Conservation (phyloP, 1,140 invertebrate genomes). For the Amyelois transitella region DNA sequence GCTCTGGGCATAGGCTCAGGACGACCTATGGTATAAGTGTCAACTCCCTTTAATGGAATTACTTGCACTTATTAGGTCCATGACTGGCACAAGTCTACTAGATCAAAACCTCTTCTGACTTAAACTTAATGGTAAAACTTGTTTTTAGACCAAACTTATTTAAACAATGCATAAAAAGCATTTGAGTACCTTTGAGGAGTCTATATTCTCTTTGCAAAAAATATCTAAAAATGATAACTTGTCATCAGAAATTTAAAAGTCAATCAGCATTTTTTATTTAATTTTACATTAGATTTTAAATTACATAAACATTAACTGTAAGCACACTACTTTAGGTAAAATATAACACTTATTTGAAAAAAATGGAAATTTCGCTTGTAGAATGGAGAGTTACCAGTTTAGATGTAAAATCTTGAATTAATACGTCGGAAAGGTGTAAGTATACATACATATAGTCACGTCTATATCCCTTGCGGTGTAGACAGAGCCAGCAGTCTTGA, state of each 20-base stretch:
- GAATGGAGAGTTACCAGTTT: neutral
- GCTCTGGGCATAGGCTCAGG: too few species aligned
- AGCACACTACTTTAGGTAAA: slow-evolving; percentile 24
- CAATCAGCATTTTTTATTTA: slow-evolving; percentile 24
- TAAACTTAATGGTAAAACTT: too few species aligned
- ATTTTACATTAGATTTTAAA: slow-evolving; percentile 21
- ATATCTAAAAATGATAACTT: neutral
- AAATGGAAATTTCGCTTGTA: slow-evolving; percentile 22
- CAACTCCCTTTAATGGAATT: too few species aligned
- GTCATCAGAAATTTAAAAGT: slow-evolving; percentile 46
- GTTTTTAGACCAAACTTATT: too few species aligned
- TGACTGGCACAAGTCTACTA: too few species aligned
- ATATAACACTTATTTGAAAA: slow-evolving; percentile 14
- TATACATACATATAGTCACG: neutral
- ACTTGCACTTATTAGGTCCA: too few species aligned
- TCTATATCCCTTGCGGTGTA: too few species aligned
- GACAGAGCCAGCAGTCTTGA: too few species aligned
- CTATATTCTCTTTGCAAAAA: neutral
- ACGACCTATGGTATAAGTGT: too few species aligned
- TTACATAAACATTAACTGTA: slow-evolving; percentile 34
- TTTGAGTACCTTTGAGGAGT: too few species aligned
- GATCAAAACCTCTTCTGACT: too few species aligned
- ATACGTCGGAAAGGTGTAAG: neutral
- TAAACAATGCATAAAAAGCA: too few species aligned
- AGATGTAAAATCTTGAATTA: neutral